Evolutionary conservation across 2,888 invertebrate genomes (phyloP), one percentile per base, ranked within the genome.

Genomic region (Sarcophaga variegata): DNA sequence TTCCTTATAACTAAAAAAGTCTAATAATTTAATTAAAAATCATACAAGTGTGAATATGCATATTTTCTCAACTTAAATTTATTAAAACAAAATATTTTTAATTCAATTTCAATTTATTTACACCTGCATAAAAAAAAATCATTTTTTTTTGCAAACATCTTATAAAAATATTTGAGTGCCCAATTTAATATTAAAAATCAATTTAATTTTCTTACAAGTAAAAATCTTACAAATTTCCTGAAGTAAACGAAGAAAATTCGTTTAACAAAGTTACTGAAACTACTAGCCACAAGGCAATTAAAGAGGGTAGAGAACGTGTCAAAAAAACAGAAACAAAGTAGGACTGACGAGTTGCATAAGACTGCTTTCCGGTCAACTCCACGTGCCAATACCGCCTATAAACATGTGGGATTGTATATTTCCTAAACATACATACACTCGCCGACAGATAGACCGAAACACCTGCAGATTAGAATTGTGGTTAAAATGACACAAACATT

Each of bases 141-240:
- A 6, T 37, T 6, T 37, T 6, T 37, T 37, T 37, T 37, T 37
- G 37, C 1, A 5, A 47, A 64, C 49, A 60, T 74, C 14, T 20
- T 6, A 47, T n/a, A 69, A 74, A 60, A 20, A 4, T 25, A 11
- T 47, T 37, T 17, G 11, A 37, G 37, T 47, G 37, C 59, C 54
- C 62, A 70, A 82, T 86, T 79, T 83, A 78, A 47, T 75, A 76
- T 80, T 74, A 74, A 81, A 81, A 74, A 67, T 67, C 81, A 81
- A 81, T 81, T 67, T 74, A 67, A 25, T 37, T 37, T 37, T 37
- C 22, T 47, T 71, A 27, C 5, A 64, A 59, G 49, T 4, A 49
- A 20, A 20, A 37, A 37, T 37, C 37, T 8, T 37, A 10, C 8
- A 37, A 37, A 37, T 37, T 37, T 37, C 1, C 37, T 8, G 37